These are phyloP conservation scores for Tenthredo amoena DNA, from an alignment of 2,888 invertebrate species.

Conservation along the genomic window DNA sequence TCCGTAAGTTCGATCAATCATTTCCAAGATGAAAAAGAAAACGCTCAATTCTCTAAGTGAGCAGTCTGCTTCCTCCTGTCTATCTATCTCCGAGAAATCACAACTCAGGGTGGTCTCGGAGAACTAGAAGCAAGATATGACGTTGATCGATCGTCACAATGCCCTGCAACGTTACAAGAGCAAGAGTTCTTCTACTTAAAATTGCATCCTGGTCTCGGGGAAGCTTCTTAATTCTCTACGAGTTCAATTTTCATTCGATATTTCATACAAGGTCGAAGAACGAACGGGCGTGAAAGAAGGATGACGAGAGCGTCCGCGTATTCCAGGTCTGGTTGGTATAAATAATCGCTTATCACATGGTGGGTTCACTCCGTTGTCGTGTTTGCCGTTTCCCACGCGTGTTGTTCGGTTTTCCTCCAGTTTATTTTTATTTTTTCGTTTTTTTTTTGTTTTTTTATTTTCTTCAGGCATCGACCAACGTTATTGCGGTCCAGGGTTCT, in stretches of 20 bases:
- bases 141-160: background rate
- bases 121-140: slow-evolving; percentile 19
- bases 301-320: background rate
- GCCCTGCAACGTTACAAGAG: background rate
- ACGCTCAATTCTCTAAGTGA: slow-evolving; percentile 10
- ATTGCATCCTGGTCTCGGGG: background rate
- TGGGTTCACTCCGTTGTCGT: background rate
- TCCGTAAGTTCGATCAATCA: background rate
- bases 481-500: slow-evolving; percentile 45
- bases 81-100: background rate
- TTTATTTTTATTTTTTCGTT: background rate
- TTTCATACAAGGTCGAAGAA: too few species aligned
- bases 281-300: background rate
- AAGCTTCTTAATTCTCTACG: background rate
- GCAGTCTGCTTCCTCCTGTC: background rate
- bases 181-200: background rate
- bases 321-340: background rate
- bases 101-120: background rate
- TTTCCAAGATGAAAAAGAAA: background rate
- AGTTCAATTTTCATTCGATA: too few species aligned
- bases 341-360: slow-evolving; percentile 42
- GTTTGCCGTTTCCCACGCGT: slow-evolving; percentile 37
- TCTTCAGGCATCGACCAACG: slow-evolving; percentile 17
- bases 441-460: background rate
- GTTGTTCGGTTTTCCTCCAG: slow-evolving; percentile 20